Evolutionary conservation across 2,797 vertebrate genomes (phyloP), one percentile per base, ranked within the genome.

Genomic region (Garrulus glandarius): DNA sequence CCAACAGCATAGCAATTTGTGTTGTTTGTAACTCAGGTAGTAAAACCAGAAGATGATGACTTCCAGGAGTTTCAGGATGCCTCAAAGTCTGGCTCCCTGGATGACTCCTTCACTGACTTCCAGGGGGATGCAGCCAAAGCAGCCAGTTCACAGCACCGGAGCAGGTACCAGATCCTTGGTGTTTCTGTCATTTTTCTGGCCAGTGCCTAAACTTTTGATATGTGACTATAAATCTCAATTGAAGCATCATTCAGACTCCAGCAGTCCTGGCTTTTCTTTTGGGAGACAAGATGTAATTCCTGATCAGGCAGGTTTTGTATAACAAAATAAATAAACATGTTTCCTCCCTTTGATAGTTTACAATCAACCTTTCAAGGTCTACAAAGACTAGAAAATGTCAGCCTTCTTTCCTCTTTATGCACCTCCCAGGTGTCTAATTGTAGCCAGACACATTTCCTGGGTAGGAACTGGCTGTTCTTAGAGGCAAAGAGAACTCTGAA

Each of bases 51-150:
- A 65, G 99, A 99, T 8, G 99, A 99, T 18, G 99, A 99, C 94
- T 99, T 99, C 97, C 99, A 99, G 96, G 99, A 99, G 93, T 99
- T 99, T 95, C 99, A 99, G 97, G 99, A 99, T 96, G 99, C 99
- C 68, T 99, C 99, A 2, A 99, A 99, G 94, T 98, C 98, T 43
- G 98, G 97, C 52, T 98, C 98, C 18, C 97, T 98, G 63, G 99
- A 99, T 82, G 98, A 98, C 37, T 97, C 98, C 17, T 99, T 99
- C 96, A 81, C 98, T n/a, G 99, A 99, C 94, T 99, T 99, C 97
- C 98, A 99, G 89, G 98, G 98, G 63, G 99, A 99, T 22, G 97
- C 97, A 1, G 93, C 98, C 53, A 98, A 98, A 93, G 77, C 97
- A 46, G 92, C 91, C 32, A 87, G 95, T 87, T 97, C 98, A 47